A percentile compares a stretch with the other conserved stretches of the same genome.
Evolutionary conservation across 2,797 vertebrate species (phyloP).

Genomic region (Eulemur mongoz): DNA sequence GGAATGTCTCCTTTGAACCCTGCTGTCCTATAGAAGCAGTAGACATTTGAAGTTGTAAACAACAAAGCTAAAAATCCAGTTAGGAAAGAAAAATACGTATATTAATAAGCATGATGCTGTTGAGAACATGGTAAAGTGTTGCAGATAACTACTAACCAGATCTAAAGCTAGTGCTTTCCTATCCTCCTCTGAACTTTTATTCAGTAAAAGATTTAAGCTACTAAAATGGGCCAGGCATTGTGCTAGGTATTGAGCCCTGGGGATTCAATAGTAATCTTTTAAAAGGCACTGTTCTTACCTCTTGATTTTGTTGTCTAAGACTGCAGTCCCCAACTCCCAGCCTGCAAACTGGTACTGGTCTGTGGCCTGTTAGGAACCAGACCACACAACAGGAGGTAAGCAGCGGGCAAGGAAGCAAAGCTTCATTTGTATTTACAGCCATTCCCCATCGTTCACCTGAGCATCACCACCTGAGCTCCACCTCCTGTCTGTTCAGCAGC

Average conservation of each 20-base stretch:
- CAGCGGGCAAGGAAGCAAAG: too few species aligned
- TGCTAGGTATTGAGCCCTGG: not conserved
- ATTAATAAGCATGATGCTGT: not conserved
- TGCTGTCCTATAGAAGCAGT: not conserved
- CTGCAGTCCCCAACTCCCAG: too few species aligned
- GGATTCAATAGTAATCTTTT: not conserved
- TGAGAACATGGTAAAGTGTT: slow-evolving; percentile 16
- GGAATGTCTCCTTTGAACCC: not conserved
- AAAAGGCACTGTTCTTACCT: not conserved
- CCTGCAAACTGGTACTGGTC: too few species aligned
- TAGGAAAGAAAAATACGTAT: not conserved
- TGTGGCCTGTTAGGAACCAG: too few species aligned
- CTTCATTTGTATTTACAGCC: too few species aligned
- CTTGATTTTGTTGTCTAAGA: not conserved
- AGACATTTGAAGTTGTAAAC: not conserved
- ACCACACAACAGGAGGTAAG: too few species aligned
- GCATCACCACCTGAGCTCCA: too few species aligned
- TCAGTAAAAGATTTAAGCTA: not conserved
- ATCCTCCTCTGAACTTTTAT: slow-evolving; percentile 24
- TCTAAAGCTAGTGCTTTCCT: not conserved
- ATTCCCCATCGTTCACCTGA: too few species aligned
- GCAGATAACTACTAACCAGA: not conserved
- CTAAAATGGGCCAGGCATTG: not conserved
- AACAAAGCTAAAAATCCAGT: slow-evolving; percentile 22
- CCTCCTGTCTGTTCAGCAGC: too few species aligned